Percentiles rank a stretch among this genome's conserved stretches.
phyloP scores from a whole-genome alignment of 2,797 vertebrate genomes.

The Pseudochaenichthys georgianus region DNA sequence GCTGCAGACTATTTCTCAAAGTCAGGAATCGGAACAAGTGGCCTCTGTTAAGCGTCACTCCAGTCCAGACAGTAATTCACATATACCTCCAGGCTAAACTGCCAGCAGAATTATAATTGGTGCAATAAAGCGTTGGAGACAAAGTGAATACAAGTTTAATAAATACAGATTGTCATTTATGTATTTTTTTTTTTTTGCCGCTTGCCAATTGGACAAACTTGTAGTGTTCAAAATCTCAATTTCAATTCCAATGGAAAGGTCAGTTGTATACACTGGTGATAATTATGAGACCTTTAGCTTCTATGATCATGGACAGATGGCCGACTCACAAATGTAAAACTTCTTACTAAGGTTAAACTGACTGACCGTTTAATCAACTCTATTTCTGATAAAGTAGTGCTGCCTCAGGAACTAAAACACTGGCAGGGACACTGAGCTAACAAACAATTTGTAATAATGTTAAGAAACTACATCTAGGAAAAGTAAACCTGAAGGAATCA shows the following conservation, averaged over 20 bases:
- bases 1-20: slow-evolving; percentile 32
- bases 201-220: slow-evolving; percentile 40
- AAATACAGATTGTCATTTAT: slow-evolving; percentile 52
- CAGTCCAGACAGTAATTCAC: slow-evolving; percentile 70
- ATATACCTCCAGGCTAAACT: slow-evolving; percentile 42
- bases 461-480: slow-evolving; percentile 33
- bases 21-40: slow-evolving; percentile 65
- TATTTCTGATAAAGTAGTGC: not conserved
- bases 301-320: slow-evolving; percentile 30
- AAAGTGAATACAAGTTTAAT: slow-evolving; percentile 53
- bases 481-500: slow-evolving; percentile 32
- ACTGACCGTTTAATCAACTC: not conserved
- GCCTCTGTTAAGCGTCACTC: slow-evolving; percentile 70
- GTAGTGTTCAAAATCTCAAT: slow-evolving; percentile 10
- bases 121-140: slow-evolving; percentile 45
- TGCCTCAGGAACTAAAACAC: slow-evolving; percentile 5
- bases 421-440: slow-evolving; percentile 4
- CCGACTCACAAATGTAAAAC: not conserved
- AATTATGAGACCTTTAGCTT: slow-evolving; percentile 12
- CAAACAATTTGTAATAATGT: slow-evolving; percentile 20
- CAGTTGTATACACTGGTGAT: slow-evolving; percentile 7
- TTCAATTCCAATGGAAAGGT: slow-evolving; percentile 29
- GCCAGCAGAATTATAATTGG: slow-evolving; percentile 58
- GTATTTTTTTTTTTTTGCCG: slow-evolving; percentile 30
- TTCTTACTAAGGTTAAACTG: slow-evolving; percentile 6